Base-by-base conservation (phyloP, 2,888 invertebrate species). In the Campoplex nolae region DNA sequence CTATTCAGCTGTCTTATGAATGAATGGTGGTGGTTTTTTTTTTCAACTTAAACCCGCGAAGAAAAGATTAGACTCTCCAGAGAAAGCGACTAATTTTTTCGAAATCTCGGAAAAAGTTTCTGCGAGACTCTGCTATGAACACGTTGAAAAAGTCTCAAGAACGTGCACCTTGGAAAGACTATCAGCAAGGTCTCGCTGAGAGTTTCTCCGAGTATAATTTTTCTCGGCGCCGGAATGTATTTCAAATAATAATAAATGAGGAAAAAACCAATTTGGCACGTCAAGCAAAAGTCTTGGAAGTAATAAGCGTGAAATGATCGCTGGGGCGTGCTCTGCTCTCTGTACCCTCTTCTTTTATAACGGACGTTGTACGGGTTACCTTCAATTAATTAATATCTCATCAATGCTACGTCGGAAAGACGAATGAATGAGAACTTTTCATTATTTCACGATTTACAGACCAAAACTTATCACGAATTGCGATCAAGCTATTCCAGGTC, bases 261-360 rank as follows among this genome's bases (percentile, higher is more conserved):
- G 18, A 58, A 28, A 23, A 58, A 58, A 28, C 58, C 11, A 58
- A 58, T 58, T 28, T 28, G 58, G 58, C 58, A 58, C 58, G 23
- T 58, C n/a, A 28, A 58, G 28, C 23, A 56, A 9, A 58, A 11
- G 56, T 23, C 56, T 23, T 23, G 56, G 56, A 56, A 58, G 58
- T 58, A 28, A 58, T 58, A 58, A 58, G 58, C 58, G 58, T 58
- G 58, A 58, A 58, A 58, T 58, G 58, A 58, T 58, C 58, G 58
- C 58, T 58, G 28, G 28, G 58, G 58, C 11, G 58, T 23, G 23
- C 56, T 56, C 8, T 23, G 9, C 23, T 18, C 23, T 8, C 23
- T 11, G 56, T 23, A 23, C 58, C 11, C 58, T 58, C 28, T 58
- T 58, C 28, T 9, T 58, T 58, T 23, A 23, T 28, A n/a, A 58